Base-by-base conservation (phyloP, 1,140 invertebrate genomes). In the Chymomyza costata region DNA sequence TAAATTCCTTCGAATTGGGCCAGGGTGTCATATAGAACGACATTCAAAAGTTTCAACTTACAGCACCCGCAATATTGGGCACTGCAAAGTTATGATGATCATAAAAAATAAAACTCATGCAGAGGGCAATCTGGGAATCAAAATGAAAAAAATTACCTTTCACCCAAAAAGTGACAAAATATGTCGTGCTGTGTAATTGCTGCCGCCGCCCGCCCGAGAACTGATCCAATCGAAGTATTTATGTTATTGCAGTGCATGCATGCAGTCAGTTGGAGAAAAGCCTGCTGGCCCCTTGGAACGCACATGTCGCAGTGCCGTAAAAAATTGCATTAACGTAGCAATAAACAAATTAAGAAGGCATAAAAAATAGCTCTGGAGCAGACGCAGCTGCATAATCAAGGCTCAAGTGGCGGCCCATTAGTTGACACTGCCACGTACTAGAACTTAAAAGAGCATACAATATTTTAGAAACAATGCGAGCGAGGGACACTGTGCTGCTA, bases 401-500 rank as follows among this genome's bases (percentile, higher is more conserved):
- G 74, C 74, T 80, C 74, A 80, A 81, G 73, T 80, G 64, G 55
- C 64, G 62, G 50, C 49, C 73, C 74, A 81, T 80, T 80, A 80
- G 68, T 53, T 80, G 73, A 80, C 74, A 80, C 67, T 56, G 40
- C 44, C 41, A 38, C 35, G 35, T 38, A 38, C 3, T 17, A 6
- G 11, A 45, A 49, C 43, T 19, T 39, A 30, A 45, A 62, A 65
- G 60, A 59, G 48, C 58, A 47, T 53, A 67, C 60, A 80, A 80
- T 80, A 80, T 80, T 80, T 80, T 80, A 80, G 74, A 81, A 73
- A 80, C 59, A 78, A 71, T 78, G 62, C 49, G 35, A 19, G 53
- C 25, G 18, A n/a, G 45, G 28, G 21, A 14, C 47, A 59, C 54
- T 6, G 30, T 21, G 14, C 39, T 41, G 48, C 67, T 73, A 80